Conservation (phyloP, 2,113 vertebrate species). For the Lagopus muta region DNA sequence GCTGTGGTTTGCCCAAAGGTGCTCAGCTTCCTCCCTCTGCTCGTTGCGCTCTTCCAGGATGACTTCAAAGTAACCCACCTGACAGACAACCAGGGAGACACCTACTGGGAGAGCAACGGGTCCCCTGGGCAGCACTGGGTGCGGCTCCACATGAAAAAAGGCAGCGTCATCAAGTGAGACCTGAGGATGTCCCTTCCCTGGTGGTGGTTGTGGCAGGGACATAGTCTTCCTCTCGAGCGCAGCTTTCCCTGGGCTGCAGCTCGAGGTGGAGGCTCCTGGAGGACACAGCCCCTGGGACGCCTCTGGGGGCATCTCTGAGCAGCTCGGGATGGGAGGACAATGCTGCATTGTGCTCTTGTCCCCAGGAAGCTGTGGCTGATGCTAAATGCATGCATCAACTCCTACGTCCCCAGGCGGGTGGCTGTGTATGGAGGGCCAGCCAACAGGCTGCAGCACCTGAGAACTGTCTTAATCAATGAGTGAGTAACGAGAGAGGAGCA, state of each 20-base stretch:
- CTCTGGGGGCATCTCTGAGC: background rate
- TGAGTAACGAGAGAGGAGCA: constrained; percentile 68
- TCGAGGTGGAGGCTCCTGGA: background rate
- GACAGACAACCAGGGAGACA: constrained; percentile 87
- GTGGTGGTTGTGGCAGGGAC: background rate
- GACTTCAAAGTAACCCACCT: constrained; percentile 85
- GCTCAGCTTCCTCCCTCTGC: background rate
- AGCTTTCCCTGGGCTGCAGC: background rate
- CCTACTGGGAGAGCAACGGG: constrained; percentile 94
- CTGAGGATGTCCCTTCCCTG: background rate
- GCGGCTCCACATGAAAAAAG: constrained; percentile 95
- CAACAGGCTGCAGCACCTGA: constrained; percentile 90
- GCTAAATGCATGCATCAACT: constrained; percentile 85
- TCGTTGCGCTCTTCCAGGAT: constrained; percentile 74
- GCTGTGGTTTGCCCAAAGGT: accelerated
- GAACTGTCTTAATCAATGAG: constrained; percentile 91
- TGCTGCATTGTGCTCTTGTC: background rate
- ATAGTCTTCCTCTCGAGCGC: background rate
- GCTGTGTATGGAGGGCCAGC: constrained; percentile 89
- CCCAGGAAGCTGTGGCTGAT: constrained; percentile 88
- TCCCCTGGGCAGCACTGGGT: constrained; percentile 94
- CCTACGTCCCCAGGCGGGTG: constrained; percentile 90
- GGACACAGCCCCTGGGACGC: background rate
- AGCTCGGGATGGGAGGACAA: background rate
- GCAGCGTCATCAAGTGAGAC: constrained; percentile 91